Evolutionary conservation across 2,113 vertebrate genomes (phyloP), one percentile per base, ranked within the genome.

Genomic region (Oxyruncus cristatus): DNA sequence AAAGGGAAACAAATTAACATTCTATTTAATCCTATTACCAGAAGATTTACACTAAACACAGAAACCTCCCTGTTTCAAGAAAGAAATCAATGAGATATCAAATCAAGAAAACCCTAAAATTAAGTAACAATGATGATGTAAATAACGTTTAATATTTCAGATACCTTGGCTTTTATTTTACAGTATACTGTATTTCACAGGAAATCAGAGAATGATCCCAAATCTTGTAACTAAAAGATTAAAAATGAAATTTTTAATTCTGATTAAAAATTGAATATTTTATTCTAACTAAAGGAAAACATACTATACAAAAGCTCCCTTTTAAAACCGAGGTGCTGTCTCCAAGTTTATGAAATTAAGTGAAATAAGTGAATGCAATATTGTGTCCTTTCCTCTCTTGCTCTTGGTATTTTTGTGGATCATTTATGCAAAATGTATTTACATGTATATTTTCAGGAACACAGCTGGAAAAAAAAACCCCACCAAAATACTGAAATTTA

Each of bases 11-110:
- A 93, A 96, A 86, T 56, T 52, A 73, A 74, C 32, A 75, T 97
- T 86, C 55, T 94, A 53, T 94, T 97, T 96, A 90, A 79, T 88
- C 66, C 56, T 66, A 27, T 14, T 80, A 20, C 35, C 86, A 81
- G 33, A 72, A 95, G 87, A 94, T 91, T 92, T 82, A 94, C 46
- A 61, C 49, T 59, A 90, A 80, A 67, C 74, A 96, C 93, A 97
- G 71, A 42, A 97, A 74, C 26, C 85, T 80, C 63, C 96, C 56
- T 63, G 55, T 89, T 96, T 95, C 71, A 94, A 58, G 37, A 89
- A 97, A 96, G 27, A 33, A 68, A 93, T 65, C 78, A 93, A 74
- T 62, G 56, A 61, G 70, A 80, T 46, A 75, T 50, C 11, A 37
- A 89, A 94, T 42, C 66, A 81, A 88, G 46, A 94, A 73, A 63